These are phyloP conservation scores for Rhabdornis inornatus DNA, from an alignment of 2,113 vertebrate species.

Conservation along the genomic window DNA sequence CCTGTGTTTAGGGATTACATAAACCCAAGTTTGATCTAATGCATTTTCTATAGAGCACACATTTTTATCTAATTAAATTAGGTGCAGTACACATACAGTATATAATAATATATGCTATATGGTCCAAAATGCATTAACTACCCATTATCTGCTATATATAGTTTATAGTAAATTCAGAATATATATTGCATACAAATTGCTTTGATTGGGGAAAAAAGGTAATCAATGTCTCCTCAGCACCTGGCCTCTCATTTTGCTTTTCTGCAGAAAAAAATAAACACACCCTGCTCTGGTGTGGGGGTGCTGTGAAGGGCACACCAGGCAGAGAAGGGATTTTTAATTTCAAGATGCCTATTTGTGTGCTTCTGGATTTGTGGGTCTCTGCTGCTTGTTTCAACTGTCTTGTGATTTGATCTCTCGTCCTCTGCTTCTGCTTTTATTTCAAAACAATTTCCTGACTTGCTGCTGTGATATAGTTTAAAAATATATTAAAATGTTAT, in stretches of 20 bases:
- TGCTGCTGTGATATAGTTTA: background rate
- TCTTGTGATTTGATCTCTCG: background rate
- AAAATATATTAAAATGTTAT: background rate
- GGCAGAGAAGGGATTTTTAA: background rate
- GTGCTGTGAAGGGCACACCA: background rate
- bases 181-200: background rate
- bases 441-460: background rate
- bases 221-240: background rate
- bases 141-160: background rate
- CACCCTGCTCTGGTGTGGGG: too few relatives aligned
- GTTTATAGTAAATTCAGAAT: background rate
- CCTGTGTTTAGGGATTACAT: background rate
- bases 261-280: background rate
- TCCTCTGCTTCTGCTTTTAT: background rate
- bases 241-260: background rate
- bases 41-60: background rate
- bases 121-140: background rate
- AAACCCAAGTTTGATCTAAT: background rate
- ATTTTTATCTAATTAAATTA: background rate
- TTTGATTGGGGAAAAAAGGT: background rate
- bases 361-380: background rate
- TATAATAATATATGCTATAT: background rate
- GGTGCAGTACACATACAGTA: too few relatives aligned
- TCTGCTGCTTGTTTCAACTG: background rate
- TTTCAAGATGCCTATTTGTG: background rate